Percentiles rank a stretch among this genome's conserved stretches.
Conservation (phyloP, 35 echinoderm and acorn worm species). For the Eucidaris tribuloides region DNA sequence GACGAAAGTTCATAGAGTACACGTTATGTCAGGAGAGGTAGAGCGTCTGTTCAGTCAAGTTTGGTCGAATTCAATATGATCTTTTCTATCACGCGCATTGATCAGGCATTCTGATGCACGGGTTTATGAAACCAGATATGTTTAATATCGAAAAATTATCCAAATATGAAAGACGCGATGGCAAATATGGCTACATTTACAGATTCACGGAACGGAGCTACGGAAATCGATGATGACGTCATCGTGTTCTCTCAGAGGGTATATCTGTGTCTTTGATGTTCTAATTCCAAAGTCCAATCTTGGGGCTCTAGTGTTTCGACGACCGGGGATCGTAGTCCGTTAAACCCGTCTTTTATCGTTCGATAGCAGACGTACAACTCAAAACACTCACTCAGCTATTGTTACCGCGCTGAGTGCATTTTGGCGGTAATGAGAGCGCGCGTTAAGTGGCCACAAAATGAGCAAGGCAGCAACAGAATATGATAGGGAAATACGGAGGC, state of each 20-base stretch:
- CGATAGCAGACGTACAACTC: constrained; percentile 24
- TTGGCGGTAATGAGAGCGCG: background rate
- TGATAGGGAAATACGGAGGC: background rate
- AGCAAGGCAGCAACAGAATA: constrained; percentile 7
- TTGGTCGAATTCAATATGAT: too few relatives aligned
- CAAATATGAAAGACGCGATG: constrained; percentile 25
- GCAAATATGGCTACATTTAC: constrained; percentile 39
- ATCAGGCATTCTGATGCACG: background rate
- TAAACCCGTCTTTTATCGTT: background rate
- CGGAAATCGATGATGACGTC: constrained; percentile 12
- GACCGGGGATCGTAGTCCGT: background rate
- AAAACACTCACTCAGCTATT: constrained; percentile 15
- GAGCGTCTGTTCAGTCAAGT: too few relatives aligned
- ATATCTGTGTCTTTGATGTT: constrained; percentile 22
- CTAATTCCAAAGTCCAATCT: background rate
- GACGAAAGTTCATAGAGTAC: too few relatives aligned
- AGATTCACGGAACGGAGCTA: background rate
- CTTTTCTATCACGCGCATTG: too few relatives aligned
- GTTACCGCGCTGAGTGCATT: constrained; percentile 16
- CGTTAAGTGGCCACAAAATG: constrained; percentile 17
- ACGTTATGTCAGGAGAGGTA: too few relatives aligned
- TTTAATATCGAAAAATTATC: constrained; percentile 40
- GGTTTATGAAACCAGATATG: background rate
- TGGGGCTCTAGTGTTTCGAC: background rate
- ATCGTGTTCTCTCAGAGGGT: background rate